Percentiles rank a stretch among this genome's conserved stretches.
phyloP scores from a whole-genome alignment of 2,113 vertebrate species.

The Cebus imitator region DNA sequence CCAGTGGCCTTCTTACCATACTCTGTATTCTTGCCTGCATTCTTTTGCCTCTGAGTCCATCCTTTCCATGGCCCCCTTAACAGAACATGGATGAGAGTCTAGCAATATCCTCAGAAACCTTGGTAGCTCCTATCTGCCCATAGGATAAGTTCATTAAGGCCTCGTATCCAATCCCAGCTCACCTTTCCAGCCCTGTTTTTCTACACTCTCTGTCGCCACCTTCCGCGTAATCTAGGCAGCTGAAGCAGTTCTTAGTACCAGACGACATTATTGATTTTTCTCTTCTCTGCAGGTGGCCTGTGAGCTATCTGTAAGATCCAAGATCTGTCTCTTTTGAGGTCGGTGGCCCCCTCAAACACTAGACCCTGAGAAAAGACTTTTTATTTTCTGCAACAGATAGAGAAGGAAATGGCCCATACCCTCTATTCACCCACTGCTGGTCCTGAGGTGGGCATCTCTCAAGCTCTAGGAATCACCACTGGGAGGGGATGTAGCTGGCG shows the following conservation, averaged over 20 bases:
- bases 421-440: neutral
- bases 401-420: neutral
- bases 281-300: neutral
- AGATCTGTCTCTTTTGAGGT: neutral
- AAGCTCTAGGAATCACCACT: neutral
- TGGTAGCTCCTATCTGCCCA: neutral
- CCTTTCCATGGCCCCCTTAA: neutral
- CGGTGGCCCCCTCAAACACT: neutral
- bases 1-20: neutral
- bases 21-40: neutral
- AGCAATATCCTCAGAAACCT: neutral
- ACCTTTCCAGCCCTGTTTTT: neutral
- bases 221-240: neutral
- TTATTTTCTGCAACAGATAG: neutral
- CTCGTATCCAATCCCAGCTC: neutral
- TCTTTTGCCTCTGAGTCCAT: neutral
- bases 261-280: too few relatives aligned
- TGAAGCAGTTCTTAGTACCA: neutral
- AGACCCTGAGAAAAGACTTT: neutral
- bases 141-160: neutral
- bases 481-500: neutral
- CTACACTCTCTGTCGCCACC: too few relatives aligned
- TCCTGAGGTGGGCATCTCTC: neutral
- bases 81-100: neutral
- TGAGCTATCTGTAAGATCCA: neutral